Evolutionary conservation across 2,797 vertebrate genomes (phyloP).

Genomic region (Aselliscus stoliczkanus): DNA sequence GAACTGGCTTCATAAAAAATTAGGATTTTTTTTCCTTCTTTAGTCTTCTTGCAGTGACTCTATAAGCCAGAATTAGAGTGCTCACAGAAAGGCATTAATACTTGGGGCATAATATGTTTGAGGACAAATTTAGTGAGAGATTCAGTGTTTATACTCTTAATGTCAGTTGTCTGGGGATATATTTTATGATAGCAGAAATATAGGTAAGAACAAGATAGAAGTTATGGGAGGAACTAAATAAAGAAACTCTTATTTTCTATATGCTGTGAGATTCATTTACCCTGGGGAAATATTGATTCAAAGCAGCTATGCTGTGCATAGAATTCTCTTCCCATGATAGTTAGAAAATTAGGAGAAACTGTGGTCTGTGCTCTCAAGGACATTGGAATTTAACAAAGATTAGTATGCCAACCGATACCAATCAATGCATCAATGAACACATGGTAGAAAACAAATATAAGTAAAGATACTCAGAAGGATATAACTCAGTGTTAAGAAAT

Average conservation of each 20-base stretch:
- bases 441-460: not conserved
- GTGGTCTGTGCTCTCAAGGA: not conserved
- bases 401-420: not conserved
- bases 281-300: constrained; percentile 30
- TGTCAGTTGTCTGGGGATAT: constrained; percentile 19
- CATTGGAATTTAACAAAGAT: constrained; percentile 28
- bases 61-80: not conserved
- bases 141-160: not conserved
- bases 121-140: not conserved
- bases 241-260: constrained; percentile 27
- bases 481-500: not conserved
- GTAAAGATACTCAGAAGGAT: not conserved
- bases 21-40: not conserved
- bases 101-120: not conserved
- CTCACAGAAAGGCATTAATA: not conserved
- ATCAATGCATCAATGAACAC: not conserved
- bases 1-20: not conserved
- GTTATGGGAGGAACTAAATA: not conserved
- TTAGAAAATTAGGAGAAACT: constrained; percentile 42
- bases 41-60: not conserved
- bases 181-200: constrained; percentile 26
- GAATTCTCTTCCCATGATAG: not conserved
- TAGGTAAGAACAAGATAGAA: constrained; percentile 9
- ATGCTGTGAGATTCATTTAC: not conserved
- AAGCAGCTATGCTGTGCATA: not conserved